Percentiles rank a stretch among this genome's conserved stretches.
phyloP scores from a whole-genome alignment of 2,113 vertebrate species.

The Petromus typicus region DNA sequence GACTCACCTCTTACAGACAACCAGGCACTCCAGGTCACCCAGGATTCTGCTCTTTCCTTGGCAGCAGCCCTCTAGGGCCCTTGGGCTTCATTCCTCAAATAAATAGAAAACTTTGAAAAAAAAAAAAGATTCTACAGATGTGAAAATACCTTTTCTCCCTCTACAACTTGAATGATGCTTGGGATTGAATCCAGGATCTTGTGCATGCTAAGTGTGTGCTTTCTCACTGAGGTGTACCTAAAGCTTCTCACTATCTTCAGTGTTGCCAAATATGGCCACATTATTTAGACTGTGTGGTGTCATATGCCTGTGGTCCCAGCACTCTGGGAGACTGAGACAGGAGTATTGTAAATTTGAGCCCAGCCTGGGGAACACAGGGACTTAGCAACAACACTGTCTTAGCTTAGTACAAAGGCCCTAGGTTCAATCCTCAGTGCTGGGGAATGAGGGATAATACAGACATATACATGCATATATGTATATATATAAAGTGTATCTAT shows the following conservation, averaged over 20 bases:
- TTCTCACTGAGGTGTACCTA: neutral
- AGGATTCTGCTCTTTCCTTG: neutral
- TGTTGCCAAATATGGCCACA: neutral
- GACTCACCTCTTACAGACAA: fast-evolving
- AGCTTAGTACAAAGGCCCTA: neutral
- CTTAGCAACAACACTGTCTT: neutral
- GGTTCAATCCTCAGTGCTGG: neutral
- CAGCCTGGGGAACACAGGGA: neutral
- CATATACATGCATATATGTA: neutral
- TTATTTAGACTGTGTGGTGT: neutral
- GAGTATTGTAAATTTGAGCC: neutral
- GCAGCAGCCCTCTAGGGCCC: neutral
- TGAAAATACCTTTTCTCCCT: neutral
- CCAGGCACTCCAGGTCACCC: neutral
- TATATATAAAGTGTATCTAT: neutral
- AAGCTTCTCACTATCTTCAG: neutral
- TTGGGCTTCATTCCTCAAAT: neutral
- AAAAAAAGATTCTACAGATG: neutral
- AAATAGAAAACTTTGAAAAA: neutral
- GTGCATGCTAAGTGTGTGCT: too few relatives aligned
- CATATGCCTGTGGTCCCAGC: neutral
- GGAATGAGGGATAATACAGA: neutral
- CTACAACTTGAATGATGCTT: neutral
- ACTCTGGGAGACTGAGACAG: neutral
- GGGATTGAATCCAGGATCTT: neutral